A percentile compares a stretch with the other conserved stretches of the same genome.
phyloP scores from a whole-genome alignment of 2,113 vertebrate species.

The Odocoileus hemionus region DNA sequence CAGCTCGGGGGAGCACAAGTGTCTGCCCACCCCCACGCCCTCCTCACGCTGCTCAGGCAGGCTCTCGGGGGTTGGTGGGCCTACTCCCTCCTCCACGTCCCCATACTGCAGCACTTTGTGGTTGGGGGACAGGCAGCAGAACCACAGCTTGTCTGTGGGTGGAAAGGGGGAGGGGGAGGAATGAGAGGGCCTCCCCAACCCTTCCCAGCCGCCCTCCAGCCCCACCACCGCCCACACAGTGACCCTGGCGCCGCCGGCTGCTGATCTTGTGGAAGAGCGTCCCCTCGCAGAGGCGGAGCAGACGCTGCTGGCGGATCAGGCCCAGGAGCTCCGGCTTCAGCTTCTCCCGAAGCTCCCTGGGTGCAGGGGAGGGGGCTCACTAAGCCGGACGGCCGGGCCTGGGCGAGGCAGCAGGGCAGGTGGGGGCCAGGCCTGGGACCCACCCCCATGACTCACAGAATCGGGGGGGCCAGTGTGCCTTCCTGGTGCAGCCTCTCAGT shows the following conservation, averaged over 20 bases:
- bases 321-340: slow-evolving; percentile 93
- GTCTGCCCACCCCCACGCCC: too few species aligned
- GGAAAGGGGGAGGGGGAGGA: neutral
- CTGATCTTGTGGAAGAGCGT: slow-evolving; percentile 96
- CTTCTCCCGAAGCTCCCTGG: slow-evolving; percentile 92
- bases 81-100: slow-evolving; percentile 87
- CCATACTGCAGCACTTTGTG: slow-evolving; percentile 98
- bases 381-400: neutral
- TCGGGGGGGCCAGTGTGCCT: slow-evolving; percentile 91
- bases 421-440: neutral
- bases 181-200: neutral
- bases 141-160: slow-evolving; percentile 94
- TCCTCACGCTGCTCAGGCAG: slow-evolving; percentile 93
- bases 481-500: slow-evolving; percentile 96
- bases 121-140: slow-evolving; percentile 96
- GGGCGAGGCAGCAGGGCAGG: neutral
- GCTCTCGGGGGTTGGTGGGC: slow-evolving; percentile 86
- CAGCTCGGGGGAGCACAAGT: neutral
- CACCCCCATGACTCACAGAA: slow-evolving; percentile 86
- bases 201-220: rapidly evolving
- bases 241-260: slow-evolving; percentile 94
- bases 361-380: too few species aligned
- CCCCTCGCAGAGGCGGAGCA: slow-evolving; percentile 93
- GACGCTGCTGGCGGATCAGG: slow-evolving; percentile 93
- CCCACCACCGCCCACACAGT: neutral